Conservation (phyloP, 1,140 invertebrate genomes). For the Achroia grisella region DNA sequence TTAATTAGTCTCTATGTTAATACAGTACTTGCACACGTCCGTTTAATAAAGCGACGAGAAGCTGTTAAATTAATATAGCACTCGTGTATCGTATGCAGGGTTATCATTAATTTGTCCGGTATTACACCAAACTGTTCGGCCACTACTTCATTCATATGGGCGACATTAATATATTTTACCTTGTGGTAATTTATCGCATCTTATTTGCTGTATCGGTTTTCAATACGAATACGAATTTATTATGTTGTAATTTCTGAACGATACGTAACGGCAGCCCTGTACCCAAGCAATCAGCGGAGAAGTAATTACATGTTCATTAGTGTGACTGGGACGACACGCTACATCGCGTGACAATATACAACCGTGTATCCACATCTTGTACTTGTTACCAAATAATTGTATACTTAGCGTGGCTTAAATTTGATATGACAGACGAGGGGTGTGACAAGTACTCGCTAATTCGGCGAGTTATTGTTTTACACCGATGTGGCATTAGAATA, state of each 20-base stretch:
- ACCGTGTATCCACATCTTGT: conserved; percentile 9
- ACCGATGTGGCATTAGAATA: conserved; percentile 1
- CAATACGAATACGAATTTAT: no score
- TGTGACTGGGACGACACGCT: conserved; percentile 36
- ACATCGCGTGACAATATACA: conserved; percentile 34
- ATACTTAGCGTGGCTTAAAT: conserved; percentile 11
- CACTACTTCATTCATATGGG: no score
- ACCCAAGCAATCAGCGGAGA: conserved; percentile 20
- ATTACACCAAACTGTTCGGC: not conserved
- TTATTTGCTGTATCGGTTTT: no score
- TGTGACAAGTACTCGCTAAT: no score
- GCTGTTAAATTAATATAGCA: conserved; percentile 29
- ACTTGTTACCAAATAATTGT: conserved; percentile 35
- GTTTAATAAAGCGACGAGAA: conserved; percentile 3
- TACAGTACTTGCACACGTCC: conserved; percentile 11
- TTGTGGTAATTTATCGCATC: no score
- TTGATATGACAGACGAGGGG: conserved; percentile 18
- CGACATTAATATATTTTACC: no score
- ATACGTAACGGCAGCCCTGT: conserved; percentile 14
- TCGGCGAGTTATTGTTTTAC: conserved; percentile 4
- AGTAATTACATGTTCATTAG: conserved; percentile 53
- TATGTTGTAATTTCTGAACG: no score
- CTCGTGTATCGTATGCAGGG: conserved; percentile 1
- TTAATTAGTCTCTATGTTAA: conserved; percentile 29
- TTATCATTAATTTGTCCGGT: not conserved